phyloP scores from a whole-genome alignment of 1,140 invertebrate genomes.

The Drosophila virilis region DNA sequence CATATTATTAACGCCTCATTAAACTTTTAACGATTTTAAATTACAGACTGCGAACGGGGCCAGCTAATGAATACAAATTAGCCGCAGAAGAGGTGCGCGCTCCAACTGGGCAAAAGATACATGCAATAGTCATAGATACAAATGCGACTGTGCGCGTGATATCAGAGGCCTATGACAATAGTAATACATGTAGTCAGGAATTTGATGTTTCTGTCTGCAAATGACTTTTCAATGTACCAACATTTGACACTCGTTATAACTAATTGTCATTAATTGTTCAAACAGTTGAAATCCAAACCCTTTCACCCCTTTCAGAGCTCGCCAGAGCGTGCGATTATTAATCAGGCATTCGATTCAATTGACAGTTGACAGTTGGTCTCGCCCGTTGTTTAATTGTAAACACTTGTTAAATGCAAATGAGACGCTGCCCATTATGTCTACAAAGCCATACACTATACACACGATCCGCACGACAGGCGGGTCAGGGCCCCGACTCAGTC shows the following conservation, averaged over 20 bases:
- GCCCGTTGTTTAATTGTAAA: slow-evolving; percentile 68
- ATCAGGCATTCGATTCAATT: slow-evolving; percentile 49
- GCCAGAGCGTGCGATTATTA: slow-evolving; percentile 49
- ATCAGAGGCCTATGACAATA: slow-evolving; percentile 20
- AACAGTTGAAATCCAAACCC: neutral
- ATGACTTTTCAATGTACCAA: slow-evolving; percentile 67
- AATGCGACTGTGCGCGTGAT: slow-evolving; percentile 1
- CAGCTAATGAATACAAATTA: slow-evolving; percentile 82
- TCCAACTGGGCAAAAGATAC: slow-evolving; percentile 21
- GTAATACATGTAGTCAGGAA: slow-evolving; percentile 10
- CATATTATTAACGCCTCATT: slow-evolving; percentile 83
- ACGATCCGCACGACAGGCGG: slow-evolving; percentile 18
- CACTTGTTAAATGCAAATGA: slow-evolving; percentile 79
- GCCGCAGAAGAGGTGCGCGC: slow-evolving; percentile 52
- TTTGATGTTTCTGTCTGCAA: slow-evolving; percentile 42
- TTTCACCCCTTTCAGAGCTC: neutral
- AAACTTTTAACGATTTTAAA: slow-evolving; percentile 83
- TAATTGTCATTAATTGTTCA: slow-evolving; percentile 74
- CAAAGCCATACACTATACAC: neutral
- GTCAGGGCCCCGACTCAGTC: slow-evolving; percentile 36
- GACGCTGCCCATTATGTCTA: neutral
- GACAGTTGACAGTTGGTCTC: slow-evolving; percentile 33
- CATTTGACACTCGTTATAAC: slow-evolving; percentile 51
- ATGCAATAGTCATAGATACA: slow-evolving; percentile 3
- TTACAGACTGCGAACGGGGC: slow-evolving; percentile 69